A percentile compares a stretch with the other conserved stretches of the same genome.
Evolutionary conservation across 2,888 invertebrate genomes (phyloP).

Genomic region (Augiades crinisus): DNA sequence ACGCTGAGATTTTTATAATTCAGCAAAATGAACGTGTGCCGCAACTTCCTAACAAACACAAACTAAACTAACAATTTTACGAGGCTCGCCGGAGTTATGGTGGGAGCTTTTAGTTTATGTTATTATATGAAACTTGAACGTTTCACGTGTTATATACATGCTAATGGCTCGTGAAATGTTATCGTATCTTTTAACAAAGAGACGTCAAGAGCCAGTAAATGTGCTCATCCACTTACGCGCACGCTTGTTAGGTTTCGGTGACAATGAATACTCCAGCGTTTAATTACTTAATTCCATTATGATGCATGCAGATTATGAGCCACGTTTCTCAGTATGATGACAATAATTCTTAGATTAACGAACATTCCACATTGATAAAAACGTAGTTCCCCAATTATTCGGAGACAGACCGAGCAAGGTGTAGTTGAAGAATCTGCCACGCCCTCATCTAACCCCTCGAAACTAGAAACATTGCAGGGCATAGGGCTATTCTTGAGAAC

Average conservation of each 20-base stretch:
- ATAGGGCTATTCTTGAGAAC: too few relatives aligned
- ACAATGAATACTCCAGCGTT: constrained; percentile 10
- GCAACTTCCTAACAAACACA: constrained; percentile 1
- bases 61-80: constrained; percentile 15
- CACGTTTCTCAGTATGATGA: neutral
- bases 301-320: neutral
- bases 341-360: too few relatives aligned
- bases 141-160: constrained; percentile 11
- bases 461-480: too few relatives aligned
- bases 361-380: too few relatives aligned
- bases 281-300: constrained; percentile 3
- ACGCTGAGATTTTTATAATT: constrained; percentile 11
- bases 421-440: too few relatives aligned
- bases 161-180: constrained; percentile 13
- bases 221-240: neutral
- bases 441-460: too few relatives aligned
- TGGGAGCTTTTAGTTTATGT: constrained; percentile 5
- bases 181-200: constrained; percentile 6
- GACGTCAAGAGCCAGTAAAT: constrained; percentile 4
- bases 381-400: too few relatives aligned
- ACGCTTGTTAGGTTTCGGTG: neutral
- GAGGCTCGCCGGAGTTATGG: constrained; percentile 4
- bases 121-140: constrained; percentile 18
- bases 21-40: constrained; percentile 1
- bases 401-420: too few relatives aligned